Evolutionary conservation across 2,113 vertebrate species (phyloP).

Genomic region (Embiotoca jacksoni): DNA sequence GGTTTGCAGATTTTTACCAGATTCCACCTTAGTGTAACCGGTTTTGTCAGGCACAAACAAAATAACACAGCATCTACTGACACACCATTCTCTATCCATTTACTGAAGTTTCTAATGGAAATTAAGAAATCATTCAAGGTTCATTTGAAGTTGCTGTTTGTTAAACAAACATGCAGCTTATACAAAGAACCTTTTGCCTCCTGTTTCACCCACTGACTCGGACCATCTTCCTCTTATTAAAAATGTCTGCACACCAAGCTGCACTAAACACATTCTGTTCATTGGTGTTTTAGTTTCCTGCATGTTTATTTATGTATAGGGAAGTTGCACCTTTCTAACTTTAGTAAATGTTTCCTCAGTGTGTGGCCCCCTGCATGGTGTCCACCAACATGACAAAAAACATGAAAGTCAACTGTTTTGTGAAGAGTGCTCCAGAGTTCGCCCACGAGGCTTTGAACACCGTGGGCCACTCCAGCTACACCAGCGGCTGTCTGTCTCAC

Average conservation of each 20-base stretch:
- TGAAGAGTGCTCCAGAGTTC: constrained; percentile 73
- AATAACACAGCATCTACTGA: no score
- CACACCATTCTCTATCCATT: no score
- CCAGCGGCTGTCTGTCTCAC: constrained; percentile 83
- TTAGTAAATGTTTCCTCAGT: constrained; percentile 64
- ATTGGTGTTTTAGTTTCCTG: neutral
- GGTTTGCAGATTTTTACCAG: no score
- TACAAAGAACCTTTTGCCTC: neutral
- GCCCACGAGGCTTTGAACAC: constrained; percentile 84
- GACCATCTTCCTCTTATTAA: neutral
- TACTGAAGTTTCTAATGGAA: no score
- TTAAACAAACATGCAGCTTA: constrained; percentile 5
- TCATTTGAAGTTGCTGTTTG: neutral
- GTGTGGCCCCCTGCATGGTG: constrained; percentile 80
- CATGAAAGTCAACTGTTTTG: constrained; percentile 13
- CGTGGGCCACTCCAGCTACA: constrained; percentile 81
- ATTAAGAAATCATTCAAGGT: no score
- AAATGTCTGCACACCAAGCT: no score
- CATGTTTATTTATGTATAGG: neutral
- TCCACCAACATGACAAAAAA: constrained; percentile 82
- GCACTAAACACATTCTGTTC: no score
- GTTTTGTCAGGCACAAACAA: no score
- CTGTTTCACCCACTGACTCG: neutral
- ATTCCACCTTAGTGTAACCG: no score
- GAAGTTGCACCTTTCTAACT: neutral